Conservation (phyloP, 2,797 vertebrate genomes). For the Mormyrops boulengeri region DNA sequence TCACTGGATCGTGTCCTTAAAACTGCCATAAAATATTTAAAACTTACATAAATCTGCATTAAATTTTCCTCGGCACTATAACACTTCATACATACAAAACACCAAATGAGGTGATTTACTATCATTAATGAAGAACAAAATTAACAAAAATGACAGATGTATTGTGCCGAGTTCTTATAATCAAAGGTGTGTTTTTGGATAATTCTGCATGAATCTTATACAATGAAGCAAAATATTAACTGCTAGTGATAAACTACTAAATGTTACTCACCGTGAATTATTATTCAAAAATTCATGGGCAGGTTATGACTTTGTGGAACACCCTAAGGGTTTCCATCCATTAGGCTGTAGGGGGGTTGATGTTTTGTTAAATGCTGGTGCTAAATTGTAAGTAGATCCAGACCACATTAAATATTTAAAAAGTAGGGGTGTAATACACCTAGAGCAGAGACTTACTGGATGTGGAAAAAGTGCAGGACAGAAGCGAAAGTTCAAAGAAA, state of each 20-base stretch:
- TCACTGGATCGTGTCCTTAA: not conserved
- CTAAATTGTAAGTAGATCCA: not conserved
- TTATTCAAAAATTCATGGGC: not conserved
- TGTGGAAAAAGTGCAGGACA: not conserved
- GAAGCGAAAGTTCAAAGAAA: not conserved
- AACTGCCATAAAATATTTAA: not conserved
- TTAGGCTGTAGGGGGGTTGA: not conserved
- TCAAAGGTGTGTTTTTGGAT: not conserved
- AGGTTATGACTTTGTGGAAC: not conserved
- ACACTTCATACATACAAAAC: not conserved
- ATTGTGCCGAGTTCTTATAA: not conserved
- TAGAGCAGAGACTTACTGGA: not conserved
- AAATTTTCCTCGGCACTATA: not conserved
- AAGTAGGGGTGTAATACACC: not conserved
- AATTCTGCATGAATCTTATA: not conserved
- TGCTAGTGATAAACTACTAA: too few relatives aligned
- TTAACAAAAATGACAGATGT: not conserved
- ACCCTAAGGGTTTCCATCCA: not conserved
- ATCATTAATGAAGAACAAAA: not conserved
- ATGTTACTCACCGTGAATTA: not conserved
- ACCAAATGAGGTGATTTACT: not conserved
- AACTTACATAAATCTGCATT: not conserved
- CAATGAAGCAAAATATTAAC: not conserved
- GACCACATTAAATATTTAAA: not conserved
- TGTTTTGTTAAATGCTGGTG: not conserved